Evolutionary conservation across 2,888 invertebrate genomes (phyloP).

Genomic region (Andrena bicolor): DNA sequence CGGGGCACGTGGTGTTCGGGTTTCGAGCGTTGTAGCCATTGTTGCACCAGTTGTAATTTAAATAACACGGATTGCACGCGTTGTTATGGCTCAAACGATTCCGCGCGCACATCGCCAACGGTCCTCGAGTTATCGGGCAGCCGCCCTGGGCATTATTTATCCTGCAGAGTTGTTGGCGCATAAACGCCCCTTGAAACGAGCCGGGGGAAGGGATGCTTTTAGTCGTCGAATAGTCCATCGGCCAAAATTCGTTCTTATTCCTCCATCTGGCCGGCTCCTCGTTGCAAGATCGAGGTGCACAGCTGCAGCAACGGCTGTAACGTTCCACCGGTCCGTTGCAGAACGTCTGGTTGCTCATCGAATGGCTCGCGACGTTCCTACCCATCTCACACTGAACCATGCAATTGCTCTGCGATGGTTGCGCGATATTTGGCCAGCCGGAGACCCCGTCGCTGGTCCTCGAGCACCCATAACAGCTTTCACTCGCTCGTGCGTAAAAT

Average conservation of each 20-base stretch:
- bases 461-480: not conserved
- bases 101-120: conserved; percentile 17
- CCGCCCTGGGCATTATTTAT: conserved; percentile 20
- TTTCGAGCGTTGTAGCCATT: not conserved
- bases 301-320: not conserved
- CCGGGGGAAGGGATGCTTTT: not conserved
- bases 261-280: not conserved
- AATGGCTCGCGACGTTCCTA: not conserved
- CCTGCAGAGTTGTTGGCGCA: conserved; percentile 12
- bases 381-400: conserved; percentile 12
- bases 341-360: not conserved
- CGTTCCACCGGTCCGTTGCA: not conserved
- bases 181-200: conserved; percentile 12
- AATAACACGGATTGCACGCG: conserved; percentile 25
- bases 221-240: not conserved
- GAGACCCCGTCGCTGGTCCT: not conserved
- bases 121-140: conserved; percentile 8
- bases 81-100: conserved; percentile 19
- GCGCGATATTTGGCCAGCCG: not conserved
- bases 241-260: not conserved
- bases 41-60: conserved; percentile 27
- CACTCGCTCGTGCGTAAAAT: not conserved
- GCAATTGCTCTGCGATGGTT: not conserved
- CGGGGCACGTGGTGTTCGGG: not conserved
- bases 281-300: not conserved